These are phyloP conservation scores for Chanos chanos DNA, from an alignment of 2,797 vertebrate species.

Conservation along the genomic window DNA sequence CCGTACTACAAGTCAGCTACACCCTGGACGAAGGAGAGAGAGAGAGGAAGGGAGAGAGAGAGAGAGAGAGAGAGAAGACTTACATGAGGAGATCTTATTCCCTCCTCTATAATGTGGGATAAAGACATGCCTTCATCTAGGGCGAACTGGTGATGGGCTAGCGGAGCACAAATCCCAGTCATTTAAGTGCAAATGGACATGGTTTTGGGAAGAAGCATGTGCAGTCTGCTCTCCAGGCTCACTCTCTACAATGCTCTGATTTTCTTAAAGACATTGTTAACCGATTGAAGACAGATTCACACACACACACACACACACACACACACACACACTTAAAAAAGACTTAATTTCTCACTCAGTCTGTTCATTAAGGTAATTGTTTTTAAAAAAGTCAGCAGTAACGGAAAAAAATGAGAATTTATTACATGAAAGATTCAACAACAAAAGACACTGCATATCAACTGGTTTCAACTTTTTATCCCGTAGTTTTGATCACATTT, in stretches of 20 bases:
- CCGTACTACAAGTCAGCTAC: constrained; percentile 77
- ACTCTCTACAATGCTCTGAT: constrained; percentile 43
- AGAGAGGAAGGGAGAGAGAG: not conserved
- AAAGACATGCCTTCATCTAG: constrained; percentile 91
- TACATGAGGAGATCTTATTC: constrained; percentile 74
- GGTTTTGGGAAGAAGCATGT: constrained; percentile 66
- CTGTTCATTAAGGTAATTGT: no score
- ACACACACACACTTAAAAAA: no score
- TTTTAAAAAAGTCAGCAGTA: no score
- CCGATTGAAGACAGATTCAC: no score
- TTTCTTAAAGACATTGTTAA: constrained; percentile 42
- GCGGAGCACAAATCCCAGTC: constrained; percentile 88
- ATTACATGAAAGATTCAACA: constrained; percentile 7
- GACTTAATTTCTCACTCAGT: no score
- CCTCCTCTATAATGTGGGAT: constrained; percentile 80
- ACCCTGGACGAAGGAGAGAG: constrained; percentile 56
- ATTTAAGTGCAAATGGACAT: constrained; percentile 94
- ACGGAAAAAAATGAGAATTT: no score
- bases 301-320: no score
- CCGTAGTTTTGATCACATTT: no score
- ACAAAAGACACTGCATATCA: no score
- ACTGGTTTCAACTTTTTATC: no score
- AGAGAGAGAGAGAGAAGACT: constrained; percentile 21
- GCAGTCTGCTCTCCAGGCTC: constrained; percentile 69
- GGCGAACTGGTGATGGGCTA: constrained; percentile 85